phyloP scores from a whole-genome alignment of 2,888 invertebrate genomes.

The Philopedon plagiatum region DNA sequence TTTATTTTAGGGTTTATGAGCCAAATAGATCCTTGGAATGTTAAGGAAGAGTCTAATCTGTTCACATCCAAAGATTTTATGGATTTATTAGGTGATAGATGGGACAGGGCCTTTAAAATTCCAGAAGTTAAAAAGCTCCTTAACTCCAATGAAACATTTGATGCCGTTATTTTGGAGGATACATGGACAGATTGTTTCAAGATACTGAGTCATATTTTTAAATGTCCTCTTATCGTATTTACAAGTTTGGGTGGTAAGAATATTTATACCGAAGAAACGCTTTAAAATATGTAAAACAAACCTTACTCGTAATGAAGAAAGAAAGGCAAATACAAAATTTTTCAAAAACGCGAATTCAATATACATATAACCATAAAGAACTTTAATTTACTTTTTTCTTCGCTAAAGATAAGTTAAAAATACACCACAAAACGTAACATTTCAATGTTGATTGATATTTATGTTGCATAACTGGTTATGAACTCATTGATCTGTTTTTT shows the following conservation, averaged over 20 bases:
- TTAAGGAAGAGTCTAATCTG: background rate
- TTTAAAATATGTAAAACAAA: background rate
- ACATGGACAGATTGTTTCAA: background rate
- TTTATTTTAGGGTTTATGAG: background rate
- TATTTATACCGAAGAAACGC: background rate
- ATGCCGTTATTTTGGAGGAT: background rate
- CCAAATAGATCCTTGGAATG: background rate
- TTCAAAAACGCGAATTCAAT: too few relatives aligned
- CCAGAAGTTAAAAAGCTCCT: background rate
- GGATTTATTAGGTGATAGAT: background rate
- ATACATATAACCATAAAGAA: too few relatives aligned
- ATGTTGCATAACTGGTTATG: too few relatives aligned
- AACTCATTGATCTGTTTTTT: too few relatives aligned
- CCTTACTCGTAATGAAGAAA: too few relatives aligned
- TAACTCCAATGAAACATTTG: conserved; percentile 5
- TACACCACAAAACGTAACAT: too few relatives aligned
- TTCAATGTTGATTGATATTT: too few relatives aligned
- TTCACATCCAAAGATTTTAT: background rate
- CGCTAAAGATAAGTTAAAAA: too few relatives aligned
- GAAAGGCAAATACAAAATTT: too few relatives aligned
- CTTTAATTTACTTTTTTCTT: too few relatives aligned
- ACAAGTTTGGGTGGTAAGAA: background rate
- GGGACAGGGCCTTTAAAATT: background rate
- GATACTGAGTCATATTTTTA: background rate
- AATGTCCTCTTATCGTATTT: background rate